Percentiles rank a stretch among this genome's conserved stretches.
Evolutionary conservation across 2,113 vertebrate genomes (phyloP).

Genomic region (Galemys pyrenaicus): DNA sequence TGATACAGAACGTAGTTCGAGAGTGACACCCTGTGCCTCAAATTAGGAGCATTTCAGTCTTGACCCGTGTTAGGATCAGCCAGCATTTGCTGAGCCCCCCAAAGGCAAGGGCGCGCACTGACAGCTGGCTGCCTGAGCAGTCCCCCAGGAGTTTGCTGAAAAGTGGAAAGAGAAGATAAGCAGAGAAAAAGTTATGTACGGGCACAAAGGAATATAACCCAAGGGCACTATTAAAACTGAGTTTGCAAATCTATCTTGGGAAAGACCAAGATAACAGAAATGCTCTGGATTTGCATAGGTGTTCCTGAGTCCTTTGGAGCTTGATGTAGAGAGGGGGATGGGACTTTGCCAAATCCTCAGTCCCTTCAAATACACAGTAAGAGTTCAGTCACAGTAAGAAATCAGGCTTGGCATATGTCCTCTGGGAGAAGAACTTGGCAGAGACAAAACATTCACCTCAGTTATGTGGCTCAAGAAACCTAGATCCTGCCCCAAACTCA

Average conservation of each 20-base stretch:
- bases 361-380: background rate
- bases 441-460: background rate
- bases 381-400: background rate
- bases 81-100: background rate
- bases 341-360: background rate
- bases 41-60: background rate
- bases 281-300: background rate
- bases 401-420: background rate
- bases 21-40: background rate
- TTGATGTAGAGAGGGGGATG: background rate
- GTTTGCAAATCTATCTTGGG: background rate
- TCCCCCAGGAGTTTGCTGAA: no score
- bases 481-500: background rate
- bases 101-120: background rate
- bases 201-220: background rate
- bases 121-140: background rate
- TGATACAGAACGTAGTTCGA: background rate
- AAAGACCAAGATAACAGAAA: background rate
- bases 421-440: background rate
- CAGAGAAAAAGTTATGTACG: background rate
- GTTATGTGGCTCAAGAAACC: background rate
- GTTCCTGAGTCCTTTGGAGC: background rate
- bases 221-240: conserved; percentile 6
- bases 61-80: background rate
- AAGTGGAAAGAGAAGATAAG: background rate